phyloP scores from a whole-genome alignment of 2,797 vertebrate species.

The Ctenopoma multispine region DNA sequence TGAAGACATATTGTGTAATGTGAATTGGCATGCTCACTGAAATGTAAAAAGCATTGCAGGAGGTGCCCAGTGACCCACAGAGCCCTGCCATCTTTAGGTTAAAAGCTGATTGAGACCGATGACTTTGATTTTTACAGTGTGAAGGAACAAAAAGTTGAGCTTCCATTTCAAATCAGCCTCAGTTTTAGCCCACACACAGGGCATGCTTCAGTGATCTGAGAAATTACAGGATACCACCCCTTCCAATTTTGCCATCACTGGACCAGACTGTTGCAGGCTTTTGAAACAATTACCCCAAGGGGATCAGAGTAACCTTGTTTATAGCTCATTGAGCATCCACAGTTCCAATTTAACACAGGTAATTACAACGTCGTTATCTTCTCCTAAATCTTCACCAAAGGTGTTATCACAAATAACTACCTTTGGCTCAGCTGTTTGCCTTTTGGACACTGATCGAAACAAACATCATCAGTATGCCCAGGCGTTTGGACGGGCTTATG shows the following conservation, averaged over 20 bases:
- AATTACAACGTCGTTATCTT: conserved; percentile 78
- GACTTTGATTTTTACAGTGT: conserved; percentile 68
- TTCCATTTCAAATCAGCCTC: conserved; percentile 76
- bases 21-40: conserved; percentile 52
- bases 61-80: conserved; percentile 59
- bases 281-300: conserved; percentile 81
- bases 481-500: conserved; percentile 58
- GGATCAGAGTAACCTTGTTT: conserved; percentile 79
- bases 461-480: conserved; percentile 62
- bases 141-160: conserved; percentile 76
- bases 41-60: conserved; percentile 59
- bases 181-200: conserved; percentile 71
- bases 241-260: conserved; percentile 78
- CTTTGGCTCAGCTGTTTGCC: conserved; percentile 55
- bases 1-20: conserved; percentile 47
- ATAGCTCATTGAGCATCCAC: conserved; percentile 81
- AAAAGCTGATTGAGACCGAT: conserved; percentile 70
- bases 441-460: conserved; percentile 65
- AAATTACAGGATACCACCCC: conserved; percentile 82
- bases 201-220: conserved; percentile 80
- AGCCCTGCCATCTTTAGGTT: conserved; percentile 51
- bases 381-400: conserved; percentile 67
- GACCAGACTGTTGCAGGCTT: conserved; percentile 75
- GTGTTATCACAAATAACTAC: conserved; percentile 55
- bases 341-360: conserved; percentile 74